These are phyloP conservation scores for Edolisoma coerulescens DNA, from an alignment of 2,113 vertebrate species.

Conservation along the genomic window DNA sequence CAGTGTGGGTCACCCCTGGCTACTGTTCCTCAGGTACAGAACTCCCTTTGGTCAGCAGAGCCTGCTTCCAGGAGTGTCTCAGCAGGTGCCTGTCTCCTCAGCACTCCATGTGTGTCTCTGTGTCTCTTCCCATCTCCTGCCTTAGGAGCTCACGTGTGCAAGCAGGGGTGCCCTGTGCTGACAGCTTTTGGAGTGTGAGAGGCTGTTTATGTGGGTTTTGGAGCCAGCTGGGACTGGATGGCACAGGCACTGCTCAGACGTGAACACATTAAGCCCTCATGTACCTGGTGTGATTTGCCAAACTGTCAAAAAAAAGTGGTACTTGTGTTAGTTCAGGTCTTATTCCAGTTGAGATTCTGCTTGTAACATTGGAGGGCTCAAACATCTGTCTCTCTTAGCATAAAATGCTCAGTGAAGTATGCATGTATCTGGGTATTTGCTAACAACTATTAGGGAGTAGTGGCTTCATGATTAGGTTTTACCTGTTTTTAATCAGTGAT, in stretches of 20 bases:
- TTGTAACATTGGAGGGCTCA: neutral
- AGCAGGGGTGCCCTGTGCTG: neutral
- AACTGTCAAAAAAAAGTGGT: constrained; percentile 72
- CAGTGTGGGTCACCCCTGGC: fast-evolving
- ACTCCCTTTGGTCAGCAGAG: neutral
- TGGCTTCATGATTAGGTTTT: neutral
- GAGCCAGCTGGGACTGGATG: neutral
- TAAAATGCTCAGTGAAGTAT: neutral
- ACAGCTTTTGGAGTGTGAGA: neutral
- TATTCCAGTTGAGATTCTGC: neutral
- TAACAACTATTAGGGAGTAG: neutral
- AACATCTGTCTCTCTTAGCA: neutral
- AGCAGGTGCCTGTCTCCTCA: neutral
- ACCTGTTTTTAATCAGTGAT: neutral
- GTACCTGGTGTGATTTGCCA: constrained; percentile 72
- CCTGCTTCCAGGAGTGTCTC: neutral
- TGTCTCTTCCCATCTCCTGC: neutral
- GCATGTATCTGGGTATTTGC: neutral
- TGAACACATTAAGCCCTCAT: neutral
- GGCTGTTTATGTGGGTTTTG: neutral
- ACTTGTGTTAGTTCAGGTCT: constrained; percentile 68
- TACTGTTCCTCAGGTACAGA: fast-evolving
- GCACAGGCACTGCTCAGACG: neutral
- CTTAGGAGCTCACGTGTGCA: neutral
- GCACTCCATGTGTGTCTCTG: fast-evolving